phyloP scores from a whole-genome alignment of 2,797 vertebrate species.

The Tadarida brasiliensis region DNA sequence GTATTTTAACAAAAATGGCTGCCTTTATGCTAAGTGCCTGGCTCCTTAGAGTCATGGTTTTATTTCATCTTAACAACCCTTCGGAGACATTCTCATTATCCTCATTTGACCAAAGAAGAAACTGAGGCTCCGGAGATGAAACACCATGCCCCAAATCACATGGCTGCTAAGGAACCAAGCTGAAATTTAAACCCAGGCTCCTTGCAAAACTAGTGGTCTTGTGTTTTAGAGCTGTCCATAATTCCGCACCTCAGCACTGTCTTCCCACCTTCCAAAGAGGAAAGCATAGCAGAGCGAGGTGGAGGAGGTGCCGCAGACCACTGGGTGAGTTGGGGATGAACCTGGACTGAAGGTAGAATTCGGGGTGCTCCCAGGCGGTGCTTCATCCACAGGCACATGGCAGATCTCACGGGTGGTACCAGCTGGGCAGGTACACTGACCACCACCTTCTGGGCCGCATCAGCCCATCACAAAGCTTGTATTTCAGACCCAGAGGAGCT shows the following conservation, averaged over 20 bases:
- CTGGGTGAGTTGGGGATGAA: background rate
- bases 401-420: background rate
- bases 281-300: background rate
- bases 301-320: background rate
- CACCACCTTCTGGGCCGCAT: background rate
- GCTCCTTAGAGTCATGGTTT: background rate
- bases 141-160: background rate
- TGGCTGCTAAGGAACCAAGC: background rate
- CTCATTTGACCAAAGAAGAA: background rate
- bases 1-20: background rate
- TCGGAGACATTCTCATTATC: background rate
- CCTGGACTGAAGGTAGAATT: background rate
- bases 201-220: background rate
- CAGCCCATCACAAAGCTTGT: slow-evolving; percentile 63
- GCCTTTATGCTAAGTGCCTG: background rate
- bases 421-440: background rate
- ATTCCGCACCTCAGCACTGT: background rate
- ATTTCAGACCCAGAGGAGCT: slow-evolving; percentile 80
- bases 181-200: background rate
- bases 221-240: background rate
- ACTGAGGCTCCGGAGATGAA: background rate
- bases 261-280: background rate
- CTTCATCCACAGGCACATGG: background rate
- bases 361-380: background rate
- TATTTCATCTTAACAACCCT: background rate